Evolutionary conservation across 2,797 vertebrate species (phyloP).

Genomic region (Xyrichtys novacula): DNA sequence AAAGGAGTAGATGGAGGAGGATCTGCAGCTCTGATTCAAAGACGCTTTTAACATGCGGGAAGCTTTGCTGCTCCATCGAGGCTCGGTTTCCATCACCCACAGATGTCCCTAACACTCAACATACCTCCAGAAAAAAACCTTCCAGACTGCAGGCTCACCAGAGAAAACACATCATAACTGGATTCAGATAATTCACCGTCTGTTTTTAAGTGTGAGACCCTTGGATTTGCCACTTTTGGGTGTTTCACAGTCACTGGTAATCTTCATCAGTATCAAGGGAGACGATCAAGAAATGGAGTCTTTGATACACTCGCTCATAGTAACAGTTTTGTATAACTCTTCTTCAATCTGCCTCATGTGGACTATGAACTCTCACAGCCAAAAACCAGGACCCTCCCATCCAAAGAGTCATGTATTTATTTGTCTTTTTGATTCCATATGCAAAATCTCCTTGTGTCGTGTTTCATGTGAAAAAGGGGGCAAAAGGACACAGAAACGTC

Average conservation of each 20-base stretch:
- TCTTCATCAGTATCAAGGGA: constrained; percentile 34
- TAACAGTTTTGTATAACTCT: constrained; percentile 55
- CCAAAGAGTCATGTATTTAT: constrained; percentile 61
- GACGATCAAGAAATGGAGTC: constrained; percentile 34
- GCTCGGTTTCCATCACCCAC: constrained; percentile 45
- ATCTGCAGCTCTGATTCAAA: constrained; percentile 41
- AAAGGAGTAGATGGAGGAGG: constrained; percentile 32
- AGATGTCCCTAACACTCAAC: constrained; percentile 41
- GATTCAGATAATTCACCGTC: constrained; percentile 28
- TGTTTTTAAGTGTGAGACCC: constrained; percentile 17
- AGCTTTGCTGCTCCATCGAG: constrained; percentile 24
- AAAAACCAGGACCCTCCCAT: constrained; percentile 62
- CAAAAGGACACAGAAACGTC: constrained; percentile 26
- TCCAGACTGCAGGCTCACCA: constrained; percentile 42
- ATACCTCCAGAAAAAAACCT: constrained; percentile 52
- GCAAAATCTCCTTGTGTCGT: constrained; percentile 37
- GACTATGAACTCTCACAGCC: constrained; percentile 53
- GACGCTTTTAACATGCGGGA: constrained; percentile 35
- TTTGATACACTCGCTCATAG: constrained; percentile 27
- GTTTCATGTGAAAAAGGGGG: constrained; percentile 35
- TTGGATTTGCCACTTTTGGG: constrained; percentile 26
- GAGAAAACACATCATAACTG: constrained; percentile 21
- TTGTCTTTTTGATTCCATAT: constrained; percentile 49
- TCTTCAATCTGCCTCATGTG: constrained; percentile 67
- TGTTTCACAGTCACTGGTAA: constrained; percentile 34